A percentile compares a stretch with the other conserved stretches of the same genome.
phyloP scores from a whole-genome alignment of 2,888 invertebrate genomes.

The Drosophila helvetica region DNA sequence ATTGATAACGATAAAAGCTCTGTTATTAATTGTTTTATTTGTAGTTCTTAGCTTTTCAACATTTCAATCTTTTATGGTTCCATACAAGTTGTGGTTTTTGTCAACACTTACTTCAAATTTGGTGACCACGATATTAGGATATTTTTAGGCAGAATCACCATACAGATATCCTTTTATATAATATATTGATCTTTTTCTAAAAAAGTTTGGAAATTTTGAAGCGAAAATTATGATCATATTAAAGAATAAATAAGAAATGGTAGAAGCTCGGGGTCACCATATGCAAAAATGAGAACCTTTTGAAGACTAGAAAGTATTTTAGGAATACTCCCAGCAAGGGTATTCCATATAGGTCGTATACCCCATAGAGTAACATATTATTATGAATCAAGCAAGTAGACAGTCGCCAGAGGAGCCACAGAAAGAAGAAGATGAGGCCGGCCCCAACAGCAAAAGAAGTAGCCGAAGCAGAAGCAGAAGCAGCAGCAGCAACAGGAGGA shows the following conservation, averaged over 20 bases:
- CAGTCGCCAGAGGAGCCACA: slow-evolving; percentile 15
- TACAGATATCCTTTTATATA: too few relatives aligned
- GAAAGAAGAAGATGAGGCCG: slow-evolving; percentile 8
- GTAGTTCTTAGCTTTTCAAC: too few relatives aligned
- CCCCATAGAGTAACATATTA: slow-evolving; percentile 46
- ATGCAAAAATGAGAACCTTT: background rate
- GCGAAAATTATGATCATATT: too few relatives aligned
- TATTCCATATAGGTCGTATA: slow-evolving; percentile 16
- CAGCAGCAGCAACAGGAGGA: slow-evolving; percentile 11
- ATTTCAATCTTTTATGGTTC: too few relatives aligned
- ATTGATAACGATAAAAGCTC: too few relatives aligned
- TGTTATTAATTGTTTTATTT: too few relatives aligned
- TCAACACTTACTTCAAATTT: too few relatives aligned
- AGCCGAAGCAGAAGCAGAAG: slow-evolving; percentile 20
- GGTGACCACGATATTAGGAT: too few relatives aligned
- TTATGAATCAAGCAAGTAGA: slow-evolving; percentile 55
- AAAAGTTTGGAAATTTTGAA: too few relatives aligned
- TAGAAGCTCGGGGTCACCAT: background rate
- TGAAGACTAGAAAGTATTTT: background rate
- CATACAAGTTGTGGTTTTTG: too few relatives aligned
- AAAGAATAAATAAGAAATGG: background rate
- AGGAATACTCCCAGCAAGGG: slow-evolving; percentile 1
- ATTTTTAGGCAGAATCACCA: too few relatives aligned
- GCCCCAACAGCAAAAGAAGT: slow-evolving; percentile 33
- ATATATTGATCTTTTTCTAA: too few relatives aligned